Conservation (phyloP, 2,113 vertebrate species). For the Caretta caretta region DNA sequence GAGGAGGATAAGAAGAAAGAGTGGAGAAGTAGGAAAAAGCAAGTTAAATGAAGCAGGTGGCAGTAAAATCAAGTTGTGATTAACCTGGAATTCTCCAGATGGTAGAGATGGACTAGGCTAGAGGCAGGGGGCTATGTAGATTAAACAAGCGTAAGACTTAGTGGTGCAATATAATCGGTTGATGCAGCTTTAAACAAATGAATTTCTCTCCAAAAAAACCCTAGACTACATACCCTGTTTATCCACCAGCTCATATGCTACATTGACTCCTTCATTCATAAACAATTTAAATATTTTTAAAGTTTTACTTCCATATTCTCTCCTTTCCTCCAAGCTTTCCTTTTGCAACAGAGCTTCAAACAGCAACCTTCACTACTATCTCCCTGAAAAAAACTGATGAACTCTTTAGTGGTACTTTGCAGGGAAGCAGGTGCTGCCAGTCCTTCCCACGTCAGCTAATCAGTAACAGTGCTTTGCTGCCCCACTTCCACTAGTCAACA, state of each 20-base stretch:
- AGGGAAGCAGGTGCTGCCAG: background rate
- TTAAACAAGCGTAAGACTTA: no score
- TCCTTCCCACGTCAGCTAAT: background rate
- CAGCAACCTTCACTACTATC: background rate
- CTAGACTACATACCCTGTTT: background rate
- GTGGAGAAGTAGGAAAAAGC: background rate
- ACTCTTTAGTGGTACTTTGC: background rate
- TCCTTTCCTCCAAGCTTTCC: no score
- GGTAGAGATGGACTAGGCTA: background rate
- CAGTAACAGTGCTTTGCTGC: background rate
- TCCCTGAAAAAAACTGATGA: background rate
- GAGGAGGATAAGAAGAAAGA: background rate
- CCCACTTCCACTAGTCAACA: background rate
- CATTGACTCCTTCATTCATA: no score
- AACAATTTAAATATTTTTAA: no score
- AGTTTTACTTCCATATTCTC: no score
- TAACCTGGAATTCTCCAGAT: background rate
- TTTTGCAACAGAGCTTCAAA: no score
- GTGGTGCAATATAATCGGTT: no score
- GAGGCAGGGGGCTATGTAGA: background rate
- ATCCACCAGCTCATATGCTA: no score
- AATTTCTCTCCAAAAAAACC: background rate
- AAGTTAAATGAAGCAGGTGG: background rate
- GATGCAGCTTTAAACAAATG: no score
- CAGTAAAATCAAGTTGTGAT: fast-evolving